A percentile compares a stretch with the other conserved stretches of the same genome.
These are phyloP conservation scores for Erinaceus europaeus DNA, from an alignment of 2,113 vertebrate species.

Conservation along the genomic window DNA sequence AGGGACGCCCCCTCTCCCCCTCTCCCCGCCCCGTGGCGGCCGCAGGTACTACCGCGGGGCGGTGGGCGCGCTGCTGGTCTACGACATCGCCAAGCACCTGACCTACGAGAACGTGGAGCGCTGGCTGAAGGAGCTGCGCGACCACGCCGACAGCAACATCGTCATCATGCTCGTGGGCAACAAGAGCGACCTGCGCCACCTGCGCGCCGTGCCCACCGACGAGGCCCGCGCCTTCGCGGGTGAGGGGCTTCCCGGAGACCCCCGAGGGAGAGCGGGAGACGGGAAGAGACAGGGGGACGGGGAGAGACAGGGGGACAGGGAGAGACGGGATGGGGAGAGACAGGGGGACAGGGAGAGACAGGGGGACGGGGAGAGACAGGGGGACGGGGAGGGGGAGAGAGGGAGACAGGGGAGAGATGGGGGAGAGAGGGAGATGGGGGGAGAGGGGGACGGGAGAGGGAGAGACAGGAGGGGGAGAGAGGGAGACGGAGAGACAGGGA, in stretches of 20 bases:
- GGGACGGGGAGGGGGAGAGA: too few species aligned
- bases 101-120: constrained; percentile 97
- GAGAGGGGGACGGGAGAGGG: too few species aligned
- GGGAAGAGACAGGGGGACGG: too few species aligned
- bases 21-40: too few species aligned
- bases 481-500: too few species aligned
- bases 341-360: neutral
- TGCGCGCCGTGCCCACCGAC: constrained; percentile 93
- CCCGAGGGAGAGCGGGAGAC: too few species aligned
- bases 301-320: rapidly evolving
- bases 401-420: too few species aligned
- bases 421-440: too few species aligned
- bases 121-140: constrained; percentile 97
- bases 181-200: constrained; percentile 95
- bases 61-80: constrained; percentile 93
- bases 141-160: constrained; percentile 96
- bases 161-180: constrained; percentile 99
- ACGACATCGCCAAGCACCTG: constrained; percentile 97
- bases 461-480: too few species aligned
- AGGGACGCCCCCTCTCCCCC: too few species aligned
- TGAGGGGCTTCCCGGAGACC: constrained; percentile 48
- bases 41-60: constrained; percentile 93
- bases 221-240: constrained; percentile 95
- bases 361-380: too few species aligned
- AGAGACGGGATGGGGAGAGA: neutral